Conservation (phyloP, 2,888 invertebrate genomes). For the Acrocyrtus sp. region DNA sequence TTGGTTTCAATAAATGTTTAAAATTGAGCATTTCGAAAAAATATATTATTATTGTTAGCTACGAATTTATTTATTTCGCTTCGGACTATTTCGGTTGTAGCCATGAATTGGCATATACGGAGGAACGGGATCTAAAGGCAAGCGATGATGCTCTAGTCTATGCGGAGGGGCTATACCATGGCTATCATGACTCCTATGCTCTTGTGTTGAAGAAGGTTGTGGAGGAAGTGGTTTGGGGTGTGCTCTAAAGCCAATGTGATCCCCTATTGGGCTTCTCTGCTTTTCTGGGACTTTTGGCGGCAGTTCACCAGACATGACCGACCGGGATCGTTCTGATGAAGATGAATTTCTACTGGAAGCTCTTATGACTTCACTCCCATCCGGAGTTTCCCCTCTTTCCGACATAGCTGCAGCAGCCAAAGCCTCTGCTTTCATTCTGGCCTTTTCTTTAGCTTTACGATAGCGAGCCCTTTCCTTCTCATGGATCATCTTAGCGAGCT, state of each 20-base stretch:
- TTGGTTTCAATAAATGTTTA: slow-evolving; percentile 16
- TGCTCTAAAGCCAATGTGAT: slow-evolving; percentile 58
- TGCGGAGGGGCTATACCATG: slow-evolving; percentile 17
- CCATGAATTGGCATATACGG: slow-evolving; percentile 63
- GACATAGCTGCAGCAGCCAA: slow-evolving; percentile 57
- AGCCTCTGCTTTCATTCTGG: slow-evolving; percentile 73
- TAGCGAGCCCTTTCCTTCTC: slow-evolving; percentile 79
- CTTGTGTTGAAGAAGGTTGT: slow-evolving; percentile 39
- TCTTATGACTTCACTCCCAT: slow-evolving; percentile 13
- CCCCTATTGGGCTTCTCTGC: slow-evolving; percentile 40
- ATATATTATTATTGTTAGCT: slow-evolving; percentile 17
- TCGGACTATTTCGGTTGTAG: slow-evolving; percentile 48
- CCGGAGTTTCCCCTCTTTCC: slow-evolving; percentile 22
- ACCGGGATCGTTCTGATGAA: slow-evolving; percentile 31
- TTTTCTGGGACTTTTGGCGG: slow-evolving; percentile 36
- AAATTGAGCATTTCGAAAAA: slow-evolving; percentile 23
- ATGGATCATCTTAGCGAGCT: slow-evolving; percentile 79
- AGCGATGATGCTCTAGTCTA: slow-evolving; percentile 11
- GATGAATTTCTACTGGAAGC: slow-evolving; percentile 31
- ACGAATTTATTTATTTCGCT: slow-evolving; percentile 27
- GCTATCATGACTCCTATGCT: slow-evolving; percentile 18
- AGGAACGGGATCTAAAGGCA: slow-evolving; percentile 52
- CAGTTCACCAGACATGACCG: slow-evolving; percentile 8
- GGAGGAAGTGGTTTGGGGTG: slow-evolving; percentile 60
- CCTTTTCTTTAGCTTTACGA: slow-evolving; percentile 76